Evolutionary conservation across 2,113 vertebrate genomes (phyloP), one percentile per base, ranked within the genome.

Genomic region (Podarcis raffonei): DNA sequence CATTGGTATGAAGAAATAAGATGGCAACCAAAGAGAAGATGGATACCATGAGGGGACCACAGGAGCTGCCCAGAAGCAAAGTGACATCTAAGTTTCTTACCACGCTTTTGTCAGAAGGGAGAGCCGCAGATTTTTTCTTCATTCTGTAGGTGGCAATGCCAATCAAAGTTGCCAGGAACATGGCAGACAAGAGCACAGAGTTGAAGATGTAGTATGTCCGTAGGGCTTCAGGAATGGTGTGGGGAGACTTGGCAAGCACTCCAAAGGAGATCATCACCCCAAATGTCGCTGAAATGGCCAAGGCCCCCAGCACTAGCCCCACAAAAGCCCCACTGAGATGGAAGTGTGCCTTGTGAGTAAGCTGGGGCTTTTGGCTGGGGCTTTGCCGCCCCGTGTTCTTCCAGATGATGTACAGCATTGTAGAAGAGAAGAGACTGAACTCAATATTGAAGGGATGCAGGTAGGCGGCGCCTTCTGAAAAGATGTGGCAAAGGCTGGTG

Each of bases 381-480:
- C n/a, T 30, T n/a, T 81, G 74, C n/a, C 66, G 87, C 11, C 92
- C 93, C 11, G 89, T 90, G 86, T 94, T 94, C 71, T 89, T 93
- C 93, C 93, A 94, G 37, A 94, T 91, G 65, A 94, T 90, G 30
- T 91, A 92, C 16, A 94, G 57, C 93, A 94, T 92, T 22, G 93
- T 85, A 20, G 93, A 94, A 42, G 93, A 94, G 84, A 94, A 92
- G 23, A 94, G 93, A 78, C 90, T 91, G 81, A 93, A 93, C 74
- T 94, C 93, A 69, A 93, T 94, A 39, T 93, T 94, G 82, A 94
- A 94, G 25, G 93, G 91, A 30, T 93, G 89, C 27, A 94, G 79
- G 86, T 91, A 92, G 37, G 85, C 91, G 32, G 85, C 79, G 8
- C 84, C 89, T 87, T 94, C 92, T 32, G 89, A 89, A 88, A 94